A percentile compares a stretch with the other conserved stretches of the same genome.
Conservation (phyloP, 2,888 invertebrate species). For the Cheiracanthium punctorium region DNA sequence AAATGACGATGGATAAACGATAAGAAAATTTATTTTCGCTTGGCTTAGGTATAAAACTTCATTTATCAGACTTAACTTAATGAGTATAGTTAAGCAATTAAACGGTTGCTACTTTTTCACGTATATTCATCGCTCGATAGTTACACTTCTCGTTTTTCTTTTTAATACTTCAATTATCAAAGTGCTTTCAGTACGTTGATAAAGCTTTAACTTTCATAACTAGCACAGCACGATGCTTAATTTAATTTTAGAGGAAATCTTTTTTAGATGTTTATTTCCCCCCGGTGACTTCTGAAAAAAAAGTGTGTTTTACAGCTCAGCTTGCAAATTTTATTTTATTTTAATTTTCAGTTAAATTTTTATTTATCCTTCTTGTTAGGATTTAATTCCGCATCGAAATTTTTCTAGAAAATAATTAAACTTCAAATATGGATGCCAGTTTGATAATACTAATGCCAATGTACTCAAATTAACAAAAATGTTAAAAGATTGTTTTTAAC, state of each 20-base stretch:
- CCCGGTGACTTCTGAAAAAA: slow-evolving; percentile 11
- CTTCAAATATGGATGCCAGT: too few relatives aligned
- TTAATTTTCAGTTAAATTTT: too few relatives aligned
- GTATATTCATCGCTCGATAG: slow-evolving; percentile 3
- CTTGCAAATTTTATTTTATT: neutral
- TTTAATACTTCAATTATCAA: slow-evolving; percentile 41
- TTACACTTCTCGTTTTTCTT: slow-evolving; percentile 26
- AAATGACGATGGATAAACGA: neutral
- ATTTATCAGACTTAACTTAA: slow-evolving; percentile 33
- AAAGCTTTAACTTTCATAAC: slow-evolving; percentile 8
- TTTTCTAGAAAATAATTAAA: neutral
- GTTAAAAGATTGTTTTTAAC: too few relatives aligned
- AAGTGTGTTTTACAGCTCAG: slow-evolving; percentile 6
- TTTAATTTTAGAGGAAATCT: slow-evolving; percentile 35
- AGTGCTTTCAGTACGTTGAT: slow-evolving; percentile 46
- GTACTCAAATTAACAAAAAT: too few relatives aligned
- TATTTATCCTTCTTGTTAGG: neutral
- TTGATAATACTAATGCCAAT: too few relatives aligned
- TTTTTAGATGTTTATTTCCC: slow-evolving; percentile 16
- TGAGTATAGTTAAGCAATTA: slow-evolving; percentile 55
- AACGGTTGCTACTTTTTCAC: slow-evolving; percentile 33
- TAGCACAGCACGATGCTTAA: slow-evolving; percentile 6
- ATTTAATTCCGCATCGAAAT: neutral
- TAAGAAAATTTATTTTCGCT: slow-evolving; percentile 39
- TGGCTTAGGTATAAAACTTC: slow-evolving; percentile 27